Conservation (phyloP, 1,140 invertebrate genomes). For the Cydia fagiglandana region DNA sequence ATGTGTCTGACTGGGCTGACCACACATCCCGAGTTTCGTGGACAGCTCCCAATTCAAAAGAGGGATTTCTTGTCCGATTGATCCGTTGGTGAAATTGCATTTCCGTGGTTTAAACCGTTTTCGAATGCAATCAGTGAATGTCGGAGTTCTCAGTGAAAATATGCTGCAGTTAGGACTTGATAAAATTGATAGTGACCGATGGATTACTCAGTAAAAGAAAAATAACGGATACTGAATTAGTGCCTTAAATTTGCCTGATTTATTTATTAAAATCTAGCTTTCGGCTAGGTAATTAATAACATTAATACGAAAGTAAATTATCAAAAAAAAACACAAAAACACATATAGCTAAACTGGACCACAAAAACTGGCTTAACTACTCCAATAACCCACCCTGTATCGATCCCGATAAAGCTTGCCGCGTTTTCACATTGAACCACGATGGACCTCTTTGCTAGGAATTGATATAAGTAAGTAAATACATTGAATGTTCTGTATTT, state of each 20-base stretch:
- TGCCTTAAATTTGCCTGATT: too few species aligned
- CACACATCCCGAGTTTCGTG: background rate
- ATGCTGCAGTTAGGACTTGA: background rate
- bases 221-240: too few species aligned
- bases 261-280: too few species aligned
- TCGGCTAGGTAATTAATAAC: too few species aligned
- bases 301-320: too few species aligned
- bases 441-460: too few species aligned
- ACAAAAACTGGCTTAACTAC: too few species aligned
- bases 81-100: background rate
- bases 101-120: background rate
- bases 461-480: background rate
- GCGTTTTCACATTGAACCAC: too few species aligned
- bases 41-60: background rate
- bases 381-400: too few species aligned
- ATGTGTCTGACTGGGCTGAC: constrained; percentile 14
- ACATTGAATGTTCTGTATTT: background rate
- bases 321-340: too few species aligned
- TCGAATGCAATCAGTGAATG: background rate
- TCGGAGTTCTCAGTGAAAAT: background rate
- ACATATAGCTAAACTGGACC: too few species aligned
- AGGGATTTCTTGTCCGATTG: background rate
- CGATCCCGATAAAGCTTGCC: too few species aligned
- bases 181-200: background rate
- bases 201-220: background rate